These are phyloP conservation scores for Festucalex cinctus DNA, from an alignment of 2,113 vertebrate genomes.

Conservation along the genomic window DNA sequence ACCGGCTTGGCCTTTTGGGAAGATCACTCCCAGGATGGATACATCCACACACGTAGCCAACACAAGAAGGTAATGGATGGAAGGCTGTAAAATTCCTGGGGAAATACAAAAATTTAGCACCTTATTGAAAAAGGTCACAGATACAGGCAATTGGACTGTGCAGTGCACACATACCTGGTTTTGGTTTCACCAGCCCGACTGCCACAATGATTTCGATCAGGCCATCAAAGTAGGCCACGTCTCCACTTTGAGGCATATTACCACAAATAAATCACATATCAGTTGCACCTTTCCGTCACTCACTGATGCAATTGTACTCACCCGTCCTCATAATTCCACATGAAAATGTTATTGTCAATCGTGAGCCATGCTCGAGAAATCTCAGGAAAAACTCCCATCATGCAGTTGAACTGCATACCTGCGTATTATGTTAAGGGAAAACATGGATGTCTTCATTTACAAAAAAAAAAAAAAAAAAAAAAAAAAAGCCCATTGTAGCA, in stretches of 20 bases:
- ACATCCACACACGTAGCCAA: slow-evolving; percentile 95
- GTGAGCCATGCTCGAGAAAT: slow-evolving; percentile 95
- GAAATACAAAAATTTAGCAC: slow-evolving; percentile 2
- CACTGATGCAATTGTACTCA: slow-evolving; percentile 50
- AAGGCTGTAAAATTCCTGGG: slow-evolving; percentile 94
- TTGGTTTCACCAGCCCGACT: slow-evolving; percentile 95
- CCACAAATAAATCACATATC: not conserved
- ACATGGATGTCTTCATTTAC: not conserved
- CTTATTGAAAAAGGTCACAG: not conserved
- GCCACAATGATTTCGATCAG: slow-evolving; percentile 96
- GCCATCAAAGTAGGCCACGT: slow-evolving; percentile 94
- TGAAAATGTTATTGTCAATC: slow-evolving; percentile 96
- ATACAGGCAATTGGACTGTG: not conserved
- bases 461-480: no score
- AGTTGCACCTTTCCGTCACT: not conserved
- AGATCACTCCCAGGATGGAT: slow-evolving; percentile 92
- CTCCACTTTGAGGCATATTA: slow-evolving; percentile 74
- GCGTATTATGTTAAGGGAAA: slow-evolving; percentile 68
- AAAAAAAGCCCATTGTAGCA: accelerated
- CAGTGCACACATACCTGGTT: slow-evolving; percentile 78
- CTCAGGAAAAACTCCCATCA: slow-evolving; percentile 98
- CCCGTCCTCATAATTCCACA: slow-evolving; percentile 99
- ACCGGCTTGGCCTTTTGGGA: slow-evolving; percentile 85
- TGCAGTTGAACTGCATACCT: slow-evolving; percentile 99
- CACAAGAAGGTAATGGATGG: slow-evolving; percentile 89